Base-by-base conservation (phyloP, 92 coral and sea anemone genomes). In the Zoanthus solanderi region DNA sequence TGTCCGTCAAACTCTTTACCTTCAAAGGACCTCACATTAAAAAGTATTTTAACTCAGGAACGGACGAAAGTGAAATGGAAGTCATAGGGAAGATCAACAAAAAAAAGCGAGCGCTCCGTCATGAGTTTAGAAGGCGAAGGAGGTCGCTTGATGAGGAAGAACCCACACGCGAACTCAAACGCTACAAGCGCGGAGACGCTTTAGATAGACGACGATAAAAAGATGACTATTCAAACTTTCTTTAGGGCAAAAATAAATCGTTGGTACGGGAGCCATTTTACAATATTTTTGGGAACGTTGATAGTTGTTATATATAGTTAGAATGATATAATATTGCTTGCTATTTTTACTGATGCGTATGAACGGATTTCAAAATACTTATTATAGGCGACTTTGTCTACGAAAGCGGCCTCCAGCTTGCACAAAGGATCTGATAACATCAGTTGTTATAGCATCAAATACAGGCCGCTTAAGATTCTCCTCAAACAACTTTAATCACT, bases 31-130 rank as follows among this genome's bases (percentile, higher is more conserved):
- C 92, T 10, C 98, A 91, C 88, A 50, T 83, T 58, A 94, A 87
- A 72, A 87, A 89, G 28, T 91, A 87, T 50, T 94, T 91, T 87
- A 78, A 78, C 61, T 81, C 94, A 1, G 96, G 87, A 74, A 94
- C 95, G 47, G 94, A 91, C 30, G 94, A 91, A 63, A 93, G 93
- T 61, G 96, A 95, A 72, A 72, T 95, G 92, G 98, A 95, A 85
- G 91, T 95, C 6, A 88, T 95, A 29, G 96, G 98, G 57, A 95
- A 95, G 72, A 92, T 95, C 66, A 89, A 88, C 56, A 89, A 91
- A 76, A 95, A 91, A 84, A 90, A 85, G 77, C 89, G 92, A 65
- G 75, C 85, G n/a, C 75, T 81, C 5, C 75, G 44, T 28, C 63
- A 46, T 28, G 32, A 50, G 5, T 11, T 81, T 5, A 81, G 63